Conservation (phyloP, 2,888 invertebrate species). For the Cantharis rustica region DNA sequence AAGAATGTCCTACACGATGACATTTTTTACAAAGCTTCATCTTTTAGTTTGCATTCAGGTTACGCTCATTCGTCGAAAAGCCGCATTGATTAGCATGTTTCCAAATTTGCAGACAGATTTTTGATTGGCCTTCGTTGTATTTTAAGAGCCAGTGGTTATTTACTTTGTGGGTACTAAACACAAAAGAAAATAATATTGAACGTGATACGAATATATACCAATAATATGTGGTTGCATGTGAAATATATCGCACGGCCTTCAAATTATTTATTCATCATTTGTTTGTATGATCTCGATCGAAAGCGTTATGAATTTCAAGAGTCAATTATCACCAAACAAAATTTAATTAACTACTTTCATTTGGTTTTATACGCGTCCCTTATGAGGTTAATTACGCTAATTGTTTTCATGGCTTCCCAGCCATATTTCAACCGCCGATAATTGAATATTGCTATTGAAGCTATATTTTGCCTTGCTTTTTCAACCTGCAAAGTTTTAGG, state of each 20-base stretch:
- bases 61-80: background rate
- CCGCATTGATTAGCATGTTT: slow-evolving; percentile 1
- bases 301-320: slow-evolving; percentile 15
- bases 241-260: slow-evolving; percentile 17
- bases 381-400: background rate
- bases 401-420: background rate
- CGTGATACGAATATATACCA: slow-evolving; percentile 14
- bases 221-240: slow-evolving; percentile 8
- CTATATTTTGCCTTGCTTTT: too few relatives aligned
- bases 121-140: slow-evolving; percentile 13
- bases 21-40: background rate
- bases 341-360: background rate
- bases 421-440: background rate
- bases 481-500: too few relatives aligned
- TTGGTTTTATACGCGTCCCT: background rate
- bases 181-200: slow-evolving; percentile 21
- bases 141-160: slow-evolving; percentile 16
- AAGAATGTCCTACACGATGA: slow-evolving; percentile 6
- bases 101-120: slow-evolving; percentile 12
- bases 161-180: slow-evolving; percentile 17
- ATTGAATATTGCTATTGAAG: too few relatives aligned
- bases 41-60: background rate
- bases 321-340: slow-evolving; percentile 17
- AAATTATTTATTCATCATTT: slow-evolving; percentile 22
- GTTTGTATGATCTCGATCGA: slow-evolving; percentile 22